Evolutionary conservation across 2,888 invertebrate genomes (phyloP).

Genomic region (Drosophila incognita): DNA sequence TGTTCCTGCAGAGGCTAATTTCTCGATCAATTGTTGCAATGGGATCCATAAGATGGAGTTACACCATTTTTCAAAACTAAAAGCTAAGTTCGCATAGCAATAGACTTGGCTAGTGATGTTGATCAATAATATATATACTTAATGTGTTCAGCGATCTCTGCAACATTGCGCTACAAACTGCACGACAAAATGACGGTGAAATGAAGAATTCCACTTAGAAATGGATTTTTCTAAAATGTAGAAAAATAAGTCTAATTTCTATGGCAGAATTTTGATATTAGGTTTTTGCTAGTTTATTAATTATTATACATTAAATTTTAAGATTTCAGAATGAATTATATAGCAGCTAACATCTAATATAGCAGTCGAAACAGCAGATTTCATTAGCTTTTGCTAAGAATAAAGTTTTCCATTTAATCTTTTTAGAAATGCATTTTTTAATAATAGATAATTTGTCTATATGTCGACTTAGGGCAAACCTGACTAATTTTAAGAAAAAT

Average conservation of each 20-base stretch:
- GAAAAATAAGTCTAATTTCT: not conserved
- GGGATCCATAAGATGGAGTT: not conserved
- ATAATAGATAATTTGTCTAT: no score
- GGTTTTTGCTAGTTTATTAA: not conserved
- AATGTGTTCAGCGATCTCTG: not conserved
- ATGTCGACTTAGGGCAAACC: not conserved
- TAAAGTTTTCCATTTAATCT: not conserved
- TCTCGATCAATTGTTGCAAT: not conserved
- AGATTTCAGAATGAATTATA: not conserved
- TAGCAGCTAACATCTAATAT: not conserved
- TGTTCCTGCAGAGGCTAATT: not conserved
- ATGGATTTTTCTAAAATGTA: not conserved
- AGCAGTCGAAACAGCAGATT: no score
- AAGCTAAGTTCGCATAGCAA: not conserved
- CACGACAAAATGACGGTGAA: not conserved
- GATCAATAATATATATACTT: not conserved
- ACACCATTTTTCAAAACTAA: not conserved
- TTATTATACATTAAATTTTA: not conserved
- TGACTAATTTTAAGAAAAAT: not conserved
- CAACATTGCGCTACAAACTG: not conserved
- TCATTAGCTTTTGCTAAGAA: not conserved
- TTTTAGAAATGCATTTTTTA: not conserved
- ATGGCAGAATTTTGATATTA: not conserved
- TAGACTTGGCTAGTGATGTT: accelerated
- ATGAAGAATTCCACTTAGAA: not conserved